Base-by-base conservation (phyloP, 2,113 vertebrate species). In the Ploceus nigricollis region DNA sequence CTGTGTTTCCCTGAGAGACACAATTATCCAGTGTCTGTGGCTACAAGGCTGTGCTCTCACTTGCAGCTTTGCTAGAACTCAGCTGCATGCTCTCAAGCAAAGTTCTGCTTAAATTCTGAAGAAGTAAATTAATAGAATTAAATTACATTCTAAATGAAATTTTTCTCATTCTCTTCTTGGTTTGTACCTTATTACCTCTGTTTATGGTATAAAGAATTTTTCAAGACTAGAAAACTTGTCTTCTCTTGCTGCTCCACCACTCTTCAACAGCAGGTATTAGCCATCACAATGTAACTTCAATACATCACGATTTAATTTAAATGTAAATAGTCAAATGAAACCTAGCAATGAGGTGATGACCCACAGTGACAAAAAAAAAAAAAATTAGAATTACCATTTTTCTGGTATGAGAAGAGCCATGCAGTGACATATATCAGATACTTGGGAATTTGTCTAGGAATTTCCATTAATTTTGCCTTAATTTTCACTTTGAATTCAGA, bases 21-120 rank as follows among this genome's bases (percentile, higher is more conserved):
- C 6, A 27, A 18, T 51, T 64, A 71, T 15, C 61, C 13, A 25
- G 13, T 1, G 0, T 5, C 19, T 1, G 0, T 35, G 21, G 15
- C 6, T 22, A 72, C 15, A 60, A 45, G 25, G 33, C 18, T 25
- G 6, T 33, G 4, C 2, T 65, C 6, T 68, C n/a, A 25, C 15
- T 39, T 4, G 19, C 3, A 22, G 6, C n/a, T 57, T 75, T 90
- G 9, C 7, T 30, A 82, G 30, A 30, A 66, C 4, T 58, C 11
- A 54, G 7, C 25, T 58, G 22, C 12, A 37, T 31, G 8, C 25
- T 70, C 20, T 57, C 13, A 83, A 61, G 18, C 6, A 56, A 89
- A 63, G 13, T 22, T 73, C 10, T 57, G 22, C 13, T 57, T 37
- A 65, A 69, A 91, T 73, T 94, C 17, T 31, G 16, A 61, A 87